Percentiles rank a stretch among this genome's conserved stretches.
These are phyloP conservation scores for Hetaerina americana DNA, from an alignment of 1,140 invertebrate genomes.

Conservation along the genomic window DNA sequence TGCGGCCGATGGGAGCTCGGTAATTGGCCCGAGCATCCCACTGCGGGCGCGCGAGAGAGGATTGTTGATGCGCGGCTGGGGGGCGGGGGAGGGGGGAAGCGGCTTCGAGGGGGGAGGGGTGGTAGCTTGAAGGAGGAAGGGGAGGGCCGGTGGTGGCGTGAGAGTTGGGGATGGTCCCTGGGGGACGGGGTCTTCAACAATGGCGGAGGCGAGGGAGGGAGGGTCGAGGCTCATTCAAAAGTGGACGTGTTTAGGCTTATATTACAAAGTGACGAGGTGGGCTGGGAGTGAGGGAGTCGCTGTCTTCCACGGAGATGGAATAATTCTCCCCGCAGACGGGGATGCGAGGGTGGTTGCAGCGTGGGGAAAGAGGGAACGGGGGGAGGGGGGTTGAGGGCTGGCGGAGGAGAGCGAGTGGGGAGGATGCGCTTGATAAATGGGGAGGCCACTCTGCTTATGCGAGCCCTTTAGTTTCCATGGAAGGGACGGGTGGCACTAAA, in stretches of 20 bases:
- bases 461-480: not conserved
- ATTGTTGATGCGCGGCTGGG: too few species aligned
- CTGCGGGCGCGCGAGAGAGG: too few species aligned
- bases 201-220: not conserved
- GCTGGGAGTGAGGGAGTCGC: not conserved
- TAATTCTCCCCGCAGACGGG: not conserved
- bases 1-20: too few species aligned
- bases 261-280: not conserved
- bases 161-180: not conserved
- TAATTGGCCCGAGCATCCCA: too few species aligned
- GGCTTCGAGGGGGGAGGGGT: not conserved
- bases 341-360: not conserved
- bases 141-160: not conserved
- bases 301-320: not conserved
- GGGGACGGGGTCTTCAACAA: not conserved
- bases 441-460: not conserved
- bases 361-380: not conserved
- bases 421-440: not conserved
- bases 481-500: not conserved
- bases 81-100: too few species aligned
- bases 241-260: not conserved
- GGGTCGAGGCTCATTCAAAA: not conserved
- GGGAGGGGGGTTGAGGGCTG: too few species aligned
- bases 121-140: not conserved
- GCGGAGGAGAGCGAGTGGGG: not conserved